Evolutionary conservation across 2,888 invertebrate species (phyloP).

Genomic region (Leptothorax acervorum): DNA sequence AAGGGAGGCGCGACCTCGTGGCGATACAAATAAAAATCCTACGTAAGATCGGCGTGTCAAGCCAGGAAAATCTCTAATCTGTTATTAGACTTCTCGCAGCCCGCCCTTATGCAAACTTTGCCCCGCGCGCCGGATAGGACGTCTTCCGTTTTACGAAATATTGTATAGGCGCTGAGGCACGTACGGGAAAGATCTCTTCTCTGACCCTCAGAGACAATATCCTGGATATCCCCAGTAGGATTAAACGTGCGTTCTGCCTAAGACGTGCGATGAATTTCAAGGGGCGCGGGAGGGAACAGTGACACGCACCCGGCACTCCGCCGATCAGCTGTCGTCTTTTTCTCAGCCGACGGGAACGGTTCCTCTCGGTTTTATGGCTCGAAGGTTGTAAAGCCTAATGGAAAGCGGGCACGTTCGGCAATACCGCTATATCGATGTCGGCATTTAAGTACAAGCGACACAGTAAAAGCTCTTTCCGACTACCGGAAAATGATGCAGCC

Average conservation of each 20-base stretch:
- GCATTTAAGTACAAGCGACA: constrained; percentile 46
- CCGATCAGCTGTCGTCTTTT: constrained; percentile 49
- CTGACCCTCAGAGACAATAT: neutral
- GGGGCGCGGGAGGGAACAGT: neutral
- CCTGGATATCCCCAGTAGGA: constrained; percentile 26
- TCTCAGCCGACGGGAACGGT: constrained; percentile 25
- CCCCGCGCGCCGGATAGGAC: neutral
- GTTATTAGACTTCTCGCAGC: neutral
- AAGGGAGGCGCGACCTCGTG: neutral
- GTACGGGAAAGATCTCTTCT: neutral
- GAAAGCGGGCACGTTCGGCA: constrained; percentile 30
- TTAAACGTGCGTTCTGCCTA: constrained; percentile 24
- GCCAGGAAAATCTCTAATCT: constrained; percentile 6
- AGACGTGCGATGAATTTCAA: constrained; percentile 19
- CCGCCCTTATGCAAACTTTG: neutral
- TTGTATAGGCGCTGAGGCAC: neutral
- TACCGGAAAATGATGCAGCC: neutral
- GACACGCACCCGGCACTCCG: constrained; percentile 32
- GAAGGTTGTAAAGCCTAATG: constrained; percentile 49
- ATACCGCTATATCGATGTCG: constrained; percentile 17
- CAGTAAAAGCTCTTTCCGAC: constrained; percentile 31
- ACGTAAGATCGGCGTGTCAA: neutral
- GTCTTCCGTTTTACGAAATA: constrained; percentile 18
- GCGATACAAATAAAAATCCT: constrained; percentile 4
- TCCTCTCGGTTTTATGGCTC: constrained; percentile 29